Base-by-base conservation (phyloP, 1,140 invertebrate species). In the Muscidifurax raptorellus region DNA sequence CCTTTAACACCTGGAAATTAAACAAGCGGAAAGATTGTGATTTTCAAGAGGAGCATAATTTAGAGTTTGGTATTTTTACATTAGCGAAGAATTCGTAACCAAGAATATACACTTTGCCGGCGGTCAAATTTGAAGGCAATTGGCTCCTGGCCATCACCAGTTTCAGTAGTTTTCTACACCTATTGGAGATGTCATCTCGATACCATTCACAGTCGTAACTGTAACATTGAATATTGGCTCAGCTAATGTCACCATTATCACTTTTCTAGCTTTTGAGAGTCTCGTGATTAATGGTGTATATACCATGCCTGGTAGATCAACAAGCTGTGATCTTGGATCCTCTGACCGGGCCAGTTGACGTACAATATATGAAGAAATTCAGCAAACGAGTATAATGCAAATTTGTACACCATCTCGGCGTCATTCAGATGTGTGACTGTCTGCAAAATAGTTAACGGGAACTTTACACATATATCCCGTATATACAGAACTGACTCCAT, bases 151-250 rank as follows among this genome's bases (percentile, higher is more conserved):
- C 12, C 27, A 71, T 71, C 30, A 71, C 28, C 5, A 71, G 25
- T 15, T 28, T 13, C 25, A 71, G 69, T 32, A 71, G 25, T 32
- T 71, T 71, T n/a, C 28, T 71, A 7, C 12, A 71, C 0, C 25
- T 25, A 32, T 71, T 0, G 5, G 69, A 25, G 0, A 71, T 32
- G 27, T 71, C 69, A 15, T 71, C 69, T 32, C 30, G 25, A 32
- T 71, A 71, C 69, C 69, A 71, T 71, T 71, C 25, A 25, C 69
- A 71, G 13, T 28, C 18, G 27, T 32, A 71, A 28, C 69, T 71
- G 13, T n/a, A 28, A 71, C 12, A 10, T 9, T 40, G 36, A 40
- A 9, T 10, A 40, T 40, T 40, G 36, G 36, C 36, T 40, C 36
- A 40, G 7, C 7, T 40, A 10, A 40, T 9, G 36, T 9, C 6